Evolutionary conservation across 2,888 invertebrate genomes (phyloP).

Genomic region (Julus scanicus): DNA sequence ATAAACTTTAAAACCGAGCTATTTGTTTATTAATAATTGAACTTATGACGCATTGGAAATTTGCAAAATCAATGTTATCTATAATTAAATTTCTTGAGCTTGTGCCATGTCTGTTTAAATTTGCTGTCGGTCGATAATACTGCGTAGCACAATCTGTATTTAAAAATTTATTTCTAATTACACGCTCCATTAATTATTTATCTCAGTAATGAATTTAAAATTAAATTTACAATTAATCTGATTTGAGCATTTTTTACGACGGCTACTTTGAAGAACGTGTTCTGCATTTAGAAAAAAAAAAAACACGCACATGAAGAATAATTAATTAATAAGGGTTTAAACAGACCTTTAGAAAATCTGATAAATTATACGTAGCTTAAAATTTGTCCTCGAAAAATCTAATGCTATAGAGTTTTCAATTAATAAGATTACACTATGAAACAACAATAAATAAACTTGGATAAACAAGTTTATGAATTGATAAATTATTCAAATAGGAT

Average conservation of each 20-base stretch:
- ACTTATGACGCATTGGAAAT: not conserved
- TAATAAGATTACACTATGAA: not conserved
- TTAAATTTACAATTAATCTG: not conserved
- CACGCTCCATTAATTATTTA: not conserved
- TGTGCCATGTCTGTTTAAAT: not conserved
- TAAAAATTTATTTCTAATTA: not conserved
- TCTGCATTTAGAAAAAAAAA: not conserved
- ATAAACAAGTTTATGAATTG: not conserved
- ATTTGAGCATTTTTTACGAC: not conserved
- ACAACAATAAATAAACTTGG: not conserved
- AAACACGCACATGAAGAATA: not conserved
- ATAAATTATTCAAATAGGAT: conserved; percentile 10
- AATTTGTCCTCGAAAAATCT: not conserved
- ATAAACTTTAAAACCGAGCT: not conserved
- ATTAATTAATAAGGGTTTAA: not conserved
- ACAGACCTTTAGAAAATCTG: not conserved
- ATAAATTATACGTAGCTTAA: not conserved
- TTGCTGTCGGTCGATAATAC: not conserved
- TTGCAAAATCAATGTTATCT: not conserved
- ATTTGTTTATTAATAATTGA: not conserved
- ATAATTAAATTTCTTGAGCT: not conserved
- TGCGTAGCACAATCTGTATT: not conserved
- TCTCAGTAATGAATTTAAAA: not conserved
- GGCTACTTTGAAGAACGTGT: not conserved
- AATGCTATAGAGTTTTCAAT: not conserved